Evolutionary conservation across 1,140 invertebrate genomes (phyloP).

Genomic region (Paraescarpia echinospica): DNA sequence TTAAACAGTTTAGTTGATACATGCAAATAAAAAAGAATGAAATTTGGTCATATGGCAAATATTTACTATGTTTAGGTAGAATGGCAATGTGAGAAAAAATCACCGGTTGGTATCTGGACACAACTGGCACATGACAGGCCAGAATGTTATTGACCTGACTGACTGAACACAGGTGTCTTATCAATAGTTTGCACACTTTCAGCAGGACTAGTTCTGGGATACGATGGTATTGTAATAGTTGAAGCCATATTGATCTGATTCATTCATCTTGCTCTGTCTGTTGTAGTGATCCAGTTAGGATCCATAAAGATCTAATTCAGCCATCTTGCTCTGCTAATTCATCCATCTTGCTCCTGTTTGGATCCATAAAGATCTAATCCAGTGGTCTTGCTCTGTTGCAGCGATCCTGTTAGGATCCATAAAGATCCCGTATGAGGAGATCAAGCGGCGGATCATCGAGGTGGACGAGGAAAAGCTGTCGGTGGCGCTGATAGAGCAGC

Average conservation of each 20-base stretch:
- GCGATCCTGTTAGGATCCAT: conserved; percentile 84
- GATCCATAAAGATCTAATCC: too few relatives aligned
- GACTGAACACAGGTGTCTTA: not conserved
- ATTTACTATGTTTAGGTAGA: too few relatives aligned
- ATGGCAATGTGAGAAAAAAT: too few relatives aligned
- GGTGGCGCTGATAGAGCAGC: conserved; percentile 77
- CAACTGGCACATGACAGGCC: too few relatives aligned
- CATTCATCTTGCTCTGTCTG: conserved; percentile 8
- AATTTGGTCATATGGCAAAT: too few relatives aligned
- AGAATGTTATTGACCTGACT: too few relatives aligned
- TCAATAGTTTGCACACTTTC: not conserved
- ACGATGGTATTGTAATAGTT: not conserved
- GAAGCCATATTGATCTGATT: too few relatives aligned
- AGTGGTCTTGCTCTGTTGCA: conserved; percentile 38
- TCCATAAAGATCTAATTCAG: conserved; percentile 88
- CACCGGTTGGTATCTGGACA: too few relatives aligned
- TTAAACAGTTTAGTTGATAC: too few relatives aligned
- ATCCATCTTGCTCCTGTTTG: too few relatives aligned
- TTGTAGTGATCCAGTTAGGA: conserved; percentile 77
- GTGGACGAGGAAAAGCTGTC: conserved; percentile 84
- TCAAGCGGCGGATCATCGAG: conserved; percentile 78
- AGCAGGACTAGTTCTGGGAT: not conserved
- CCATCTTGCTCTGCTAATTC: not conserved
- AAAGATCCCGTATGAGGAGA: conserved; percentile 84
- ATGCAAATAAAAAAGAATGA: too few relatives aligned